Conservation (phyloP, 2,888 invertebrate species). For the Axea sp. region DNA sequence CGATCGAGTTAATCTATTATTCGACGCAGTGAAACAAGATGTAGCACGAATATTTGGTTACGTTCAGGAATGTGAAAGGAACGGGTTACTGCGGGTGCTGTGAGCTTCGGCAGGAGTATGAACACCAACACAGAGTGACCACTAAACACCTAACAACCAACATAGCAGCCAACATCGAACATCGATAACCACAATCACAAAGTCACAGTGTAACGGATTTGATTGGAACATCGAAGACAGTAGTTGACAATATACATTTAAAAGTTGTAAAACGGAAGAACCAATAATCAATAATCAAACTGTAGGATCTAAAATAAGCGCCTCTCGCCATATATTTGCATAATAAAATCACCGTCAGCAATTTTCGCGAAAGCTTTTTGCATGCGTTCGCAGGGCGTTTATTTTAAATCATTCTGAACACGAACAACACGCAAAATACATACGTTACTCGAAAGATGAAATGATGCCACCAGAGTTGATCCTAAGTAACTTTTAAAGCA, state of each 20-base stretch:
- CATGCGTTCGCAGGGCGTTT: conserved; percentile 27
- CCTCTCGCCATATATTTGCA: conserved; percentile 7
- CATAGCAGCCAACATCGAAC: conserved; percentile 79
- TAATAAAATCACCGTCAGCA: background rate
- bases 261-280: conserved; percentile 44
- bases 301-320: conserved; percentile 49
- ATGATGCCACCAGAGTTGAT: conserved; percentile 36
- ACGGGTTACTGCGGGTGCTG: conserved; percentile 68
- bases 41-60: conserved; percentile 71
- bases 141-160: conserved; percentile 79
- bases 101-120: conserved; percentile 66
- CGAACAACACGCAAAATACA: conserved; percentile 39
- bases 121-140: conserved; percentile 77
- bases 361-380: conserved; percentile 4
- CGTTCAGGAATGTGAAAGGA: conserved; percentile 58
- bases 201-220: conserved; percentile 76
- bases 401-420: conserved; percentile 38
- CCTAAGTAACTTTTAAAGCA: conserved; percentile 2
- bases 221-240: conserved; percentile 75
- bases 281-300: conserved; percentile 36
- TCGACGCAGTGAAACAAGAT: conserved; percentile 64
- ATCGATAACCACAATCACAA: conserved; percentile 77
- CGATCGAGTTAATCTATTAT: conserved; percentile 24
- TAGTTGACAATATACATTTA: conserved; percentile 69
- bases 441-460: conserved; percentile 26